These are phyloP conservation scores for Heteromurus nitidus DNA, from an alignment of 2,888 invertebrate genomes.

Conservation along the genomic window DNA sequence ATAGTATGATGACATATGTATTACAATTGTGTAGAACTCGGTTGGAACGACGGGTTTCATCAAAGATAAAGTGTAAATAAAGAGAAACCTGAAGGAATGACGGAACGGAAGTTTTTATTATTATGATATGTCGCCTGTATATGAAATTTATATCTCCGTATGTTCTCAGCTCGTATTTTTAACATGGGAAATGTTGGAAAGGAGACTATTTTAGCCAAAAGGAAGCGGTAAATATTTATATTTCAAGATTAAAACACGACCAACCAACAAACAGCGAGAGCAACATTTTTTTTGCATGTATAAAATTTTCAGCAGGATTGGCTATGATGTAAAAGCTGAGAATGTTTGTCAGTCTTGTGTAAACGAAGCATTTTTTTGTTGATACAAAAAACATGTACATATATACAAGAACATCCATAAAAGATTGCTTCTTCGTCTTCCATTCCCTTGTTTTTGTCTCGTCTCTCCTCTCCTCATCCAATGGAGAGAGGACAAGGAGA, in stretches of 20 bases:
- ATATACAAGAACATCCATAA: background rate
- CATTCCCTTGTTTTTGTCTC: background rate
- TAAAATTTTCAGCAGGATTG: background rate
- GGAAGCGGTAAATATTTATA: conserved; percentile 57
- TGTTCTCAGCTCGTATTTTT: too few relatives aligned
- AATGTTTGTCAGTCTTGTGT: conserved; percentile 61
- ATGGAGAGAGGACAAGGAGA: background rate
- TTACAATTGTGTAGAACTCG: too few relatives aligned
- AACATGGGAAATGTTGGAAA: background rate
- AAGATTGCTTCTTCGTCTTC: background rate
- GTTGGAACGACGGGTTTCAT: too few relatives aligned
- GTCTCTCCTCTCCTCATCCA: background rate
- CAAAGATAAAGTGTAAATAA: too few relatives aligned
- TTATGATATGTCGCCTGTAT: too few relatives aligned
- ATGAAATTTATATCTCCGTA: too few relatives aligned
- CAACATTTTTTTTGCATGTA: conserved; percentile 22
- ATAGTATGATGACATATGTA: too few relatives aligned
- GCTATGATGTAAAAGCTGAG: background rate
- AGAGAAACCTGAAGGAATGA: too few relatives aligned
- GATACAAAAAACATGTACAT: conserved; percentile 12
- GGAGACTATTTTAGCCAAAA: conserved; percentile 23
- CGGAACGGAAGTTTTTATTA: too few relatives aligned
- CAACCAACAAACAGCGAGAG: too few relatives aligned
- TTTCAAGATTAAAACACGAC: conserved; percentile 54
- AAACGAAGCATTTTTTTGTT: conserved; percentile 53